phyloP scores from a whole-genome alignment of 2,888 invertebrate genomes.

The Meloe dianella region DNA sequence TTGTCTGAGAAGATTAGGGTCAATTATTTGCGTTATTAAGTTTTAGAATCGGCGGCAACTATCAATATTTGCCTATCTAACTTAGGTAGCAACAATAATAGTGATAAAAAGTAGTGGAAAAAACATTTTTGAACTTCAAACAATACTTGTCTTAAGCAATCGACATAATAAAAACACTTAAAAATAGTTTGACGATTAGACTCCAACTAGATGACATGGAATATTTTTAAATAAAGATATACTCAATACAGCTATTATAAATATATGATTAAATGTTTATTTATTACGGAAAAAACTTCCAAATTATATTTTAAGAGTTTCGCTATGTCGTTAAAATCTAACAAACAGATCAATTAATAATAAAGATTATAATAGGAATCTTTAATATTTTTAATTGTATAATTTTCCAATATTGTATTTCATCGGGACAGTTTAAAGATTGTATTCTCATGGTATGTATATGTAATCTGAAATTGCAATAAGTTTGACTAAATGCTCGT shows the following conservation, averaged over 20 bases:
- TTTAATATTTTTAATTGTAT: constrained; percentile 28
- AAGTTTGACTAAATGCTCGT: constrained; percentile 49
- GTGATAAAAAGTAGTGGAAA: not conserved
- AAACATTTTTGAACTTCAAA: too few relatives aligned
- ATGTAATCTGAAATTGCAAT: constrained; percentile 44
- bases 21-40: not conserved
- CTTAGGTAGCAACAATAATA: not conserved
- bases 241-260: not conserved
- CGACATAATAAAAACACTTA: not conserved
- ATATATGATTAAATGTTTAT: not conserved
- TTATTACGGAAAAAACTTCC: not conserved
- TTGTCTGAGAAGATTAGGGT: not conserved
- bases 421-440: constrained; percentile 37
- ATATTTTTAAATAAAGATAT: not conserved
- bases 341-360: constrained; percentile 5
- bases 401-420: constrained; percentile 47
- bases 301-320: not conserved
- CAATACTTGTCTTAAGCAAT: not conserved
- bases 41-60: too few relatives aligned
- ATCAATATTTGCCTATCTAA: not conserved
- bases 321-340: not conserved
- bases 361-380: not conserved
- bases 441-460: constrained; percentile 31
- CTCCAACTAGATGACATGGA: not conserved
- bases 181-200: not conserved